Percentiles rank a stretch among this genome's conserved stretches.
Conservation (phyloP, 2,113 vertebrate genomes). For the Pogonocichla stellata region DNA sequence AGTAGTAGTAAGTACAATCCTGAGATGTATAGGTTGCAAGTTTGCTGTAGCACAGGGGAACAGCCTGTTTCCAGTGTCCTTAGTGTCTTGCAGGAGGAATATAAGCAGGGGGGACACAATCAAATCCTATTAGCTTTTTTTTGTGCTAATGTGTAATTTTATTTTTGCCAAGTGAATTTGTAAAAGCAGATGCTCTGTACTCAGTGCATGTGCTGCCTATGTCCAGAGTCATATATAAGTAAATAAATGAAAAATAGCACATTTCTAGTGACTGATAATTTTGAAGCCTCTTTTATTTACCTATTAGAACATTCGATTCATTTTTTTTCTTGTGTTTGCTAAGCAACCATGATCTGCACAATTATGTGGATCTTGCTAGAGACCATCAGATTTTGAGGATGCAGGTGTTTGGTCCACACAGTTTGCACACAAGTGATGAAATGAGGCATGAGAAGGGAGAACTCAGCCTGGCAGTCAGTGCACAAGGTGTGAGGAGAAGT, state of each 20-base stretch:
- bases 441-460: background rate
- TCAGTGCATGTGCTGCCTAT: background rate
- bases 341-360: background rate
- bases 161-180: background rate
- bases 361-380: background rate
- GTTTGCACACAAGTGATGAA: background rate
- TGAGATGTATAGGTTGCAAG: background rate
- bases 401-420: background rate
- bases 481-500: background rate
- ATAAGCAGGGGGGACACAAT: background rate
- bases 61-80: background rate
- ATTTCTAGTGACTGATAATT: background rate
- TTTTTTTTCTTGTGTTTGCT: background rate
- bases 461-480: background rate
- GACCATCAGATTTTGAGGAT: background rate
- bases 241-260: background rate
- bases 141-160: background rate
- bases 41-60: background rate
- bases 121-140: background rate
- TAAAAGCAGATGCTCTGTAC: background rate
- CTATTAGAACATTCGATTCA: background rate
- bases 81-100: background rate
- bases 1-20: background rate
- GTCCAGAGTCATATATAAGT: background rate
- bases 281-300: background rate